Evolutionary conservation across 35 echinoderm and acorn worm genomes (phyloP), one percentile per base, ranked within the genome.

Genomic region (Stichopus chloronotus): DNA sequence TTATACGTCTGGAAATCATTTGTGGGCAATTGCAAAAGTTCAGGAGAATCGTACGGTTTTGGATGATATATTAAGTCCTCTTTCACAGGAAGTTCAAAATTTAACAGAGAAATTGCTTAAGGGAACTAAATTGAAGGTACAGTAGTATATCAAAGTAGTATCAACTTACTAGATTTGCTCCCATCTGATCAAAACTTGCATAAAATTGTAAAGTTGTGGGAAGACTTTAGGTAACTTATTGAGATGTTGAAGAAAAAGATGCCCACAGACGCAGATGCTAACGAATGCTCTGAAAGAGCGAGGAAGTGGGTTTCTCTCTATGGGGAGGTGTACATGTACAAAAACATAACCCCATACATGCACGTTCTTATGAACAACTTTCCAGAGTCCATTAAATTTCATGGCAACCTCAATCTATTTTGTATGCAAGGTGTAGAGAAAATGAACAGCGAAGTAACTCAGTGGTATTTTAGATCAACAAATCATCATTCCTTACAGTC

Each of bases 321-420:
- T 55, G 52, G 52, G 7, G 55, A 20, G 0, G 55, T 83, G 11
- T 83, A 83, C 55, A 13, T 83, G 9, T 54, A 9, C 12, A 83
- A 83, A 52, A 55, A 83, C 25, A 55, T 83, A 12, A 83, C 80
- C 10, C 80, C 80, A 55, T 83, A 83, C 52, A 83, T 83, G 80
- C 80, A 83, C 55, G 80, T 55, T 4, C 8, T 83, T 12, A 55
- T 83, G 52, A 55, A 83, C 52, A 8, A 83, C 10, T 5, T 83
- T 6, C 80, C 80, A 55, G 43, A 56, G 9, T 7, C 80, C 12
- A 54, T 83, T 5, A 6, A 6, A 55, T 30, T 83, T 11, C 80
- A 83, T 56, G 52, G 11, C 17, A 55, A 83, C 25, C 11, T 83
- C 7, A 83, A 83, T 55, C 8, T 17, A 53, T 83, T 55, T 55